A percentile compares a stretch with the other conserved stretches of the same genome.
phyloP scores from a whole-genome alignment of 2,797 vertebrate species.

The Lates japonicus region DNA sequence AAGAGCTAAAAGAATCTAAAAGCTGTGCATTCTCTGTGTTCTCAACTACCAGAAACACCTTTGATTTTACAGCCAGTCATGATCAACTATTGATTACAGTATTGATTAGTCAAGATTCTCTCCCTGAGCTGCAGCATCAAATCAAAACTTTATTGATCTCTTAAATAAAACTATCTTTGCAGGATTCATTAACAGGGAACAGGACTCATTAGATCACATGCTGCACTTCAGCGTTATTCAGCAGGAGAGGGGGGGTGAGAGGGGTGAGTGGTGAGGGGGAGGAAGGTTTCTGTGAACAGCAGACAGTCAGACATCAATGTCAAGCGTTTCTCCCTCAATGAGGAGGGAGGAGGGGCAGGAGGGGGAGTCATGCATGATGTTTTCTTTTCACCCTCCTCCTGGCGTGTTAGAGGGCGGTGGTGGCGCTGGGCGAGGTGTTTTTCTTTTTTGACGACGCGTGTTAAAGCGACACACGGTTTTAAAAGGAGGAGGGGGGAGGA shows the following conservation, averaged over 20 bases:
- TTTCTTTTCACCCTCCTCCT: constrained; percentile 14
- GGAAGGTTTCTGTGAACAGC: constrained; percentile 58
- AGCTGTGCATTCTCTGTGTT: no score
- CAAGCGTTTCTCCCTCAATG: constrained; percentile 89
- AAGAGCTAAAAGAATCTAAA: no score
- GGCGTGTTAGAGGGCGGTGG: constrained; percentile 76
- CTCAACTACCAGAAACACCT: no score
- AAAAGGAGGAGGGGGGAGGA: constrained; percentile 15
- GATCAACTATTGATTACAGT: neutral
- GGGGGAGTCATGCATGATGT: constrained; percentile 84
- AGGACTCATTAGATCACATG: constrained; percentile 40
- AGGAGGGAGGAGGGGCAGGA: constrained; percentile 17
- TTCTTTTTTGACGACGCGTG: constrained; percentile 13
- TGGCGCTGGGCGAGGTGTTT: constrained; percentile 35
- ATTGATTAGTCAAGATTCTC: neutral
- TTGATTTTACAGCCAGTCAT: no score
- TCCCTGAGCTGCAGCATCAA: neutral
- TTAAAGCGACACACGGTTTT: constrained; percentile 50
- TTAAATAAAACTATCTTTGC: no score
- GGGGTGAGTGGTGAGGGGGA: constrained; percentile 26
- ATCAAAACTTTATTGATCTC: neutral
- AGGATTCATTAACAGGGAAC: constrained; percentile 7
- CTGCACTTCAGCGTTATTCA: constrained; percentile 28
- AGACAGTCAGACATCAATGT: constrained; percentile 92
- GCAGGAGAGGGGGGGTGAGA: neutral